Conservation (phyloP, 1,140 invertebrate genomes). For the Drosophila suzukii region DNA sequence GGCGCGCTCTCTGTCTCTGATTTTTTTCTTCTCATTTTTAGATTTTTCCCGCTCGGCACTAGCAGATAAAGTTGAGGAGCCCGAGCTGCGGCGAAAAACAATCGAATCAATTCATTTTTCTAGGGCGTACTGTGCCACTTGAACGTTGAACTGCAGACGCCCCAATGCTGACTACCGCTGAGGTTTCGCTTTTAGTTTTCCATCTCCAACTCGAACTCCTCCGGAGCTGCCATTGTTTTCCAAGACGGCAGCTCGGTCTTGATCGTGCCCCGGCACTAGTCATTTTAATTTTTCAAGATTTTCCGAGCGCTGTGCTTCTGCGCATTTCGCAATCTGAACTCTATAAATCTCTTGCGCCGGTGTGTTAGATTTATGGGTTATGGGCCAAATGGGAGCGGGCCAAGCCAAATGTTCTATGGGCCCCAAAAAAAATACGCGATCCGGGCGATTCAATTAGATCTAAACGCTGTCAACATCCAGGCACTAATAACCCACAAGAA, state of each 20-base stretch:
- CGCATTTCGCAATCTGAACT: constrained; percentile 71
- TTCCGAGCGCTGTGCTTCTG: constrained; percentile 43
- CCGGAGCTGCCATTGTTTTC: constrained; percentile 52
- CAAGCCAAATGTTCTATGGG: constrained; percentile 49
- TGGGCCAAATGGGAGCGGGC: constrained; percentile 64
- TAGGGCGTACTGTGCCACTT: constrained; percentile 84
- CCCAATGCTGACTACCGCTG: constrained; percentile 82
- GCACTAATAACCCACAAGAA: constrained; percentile 54
- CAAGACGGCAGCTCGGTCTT: constrained; percentile 60
- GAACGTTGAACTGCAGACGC: constrained; percentile 84
- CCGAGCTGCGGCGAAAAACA: constrained; percentile 60
- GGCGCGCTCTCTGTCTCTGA: constrained; percentile 59
- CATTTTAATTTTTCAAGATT: constrained; percentile 78
- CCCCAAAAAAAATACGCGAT: constrained; percentile 2
- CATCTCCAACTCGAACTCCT: constrained; percentile 17
- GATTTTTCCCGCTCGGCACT: constrained; percentile 54
- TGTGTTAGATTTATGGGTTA: constrained; percentile 70
- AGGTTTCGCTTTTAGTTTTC: constrained; percentile 33
- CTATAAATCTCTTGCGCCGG: constrained; percentile 57
- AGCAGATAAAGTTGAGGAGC: constrained; percentile 63
- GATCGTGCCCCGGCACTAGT: constrained; percentile 78
- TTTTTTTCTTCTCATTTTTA: constrained; percentile 22
- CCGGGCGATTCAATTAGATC: constrained; percentile 76
- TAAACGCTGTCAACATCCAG: constrained; percentile 76
- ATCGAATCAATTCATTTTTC: constrained; percentile 84